Base-by-base conservation (phyloP, 2,888 invertebrate species). In the Microchrysa polita region DNA sequence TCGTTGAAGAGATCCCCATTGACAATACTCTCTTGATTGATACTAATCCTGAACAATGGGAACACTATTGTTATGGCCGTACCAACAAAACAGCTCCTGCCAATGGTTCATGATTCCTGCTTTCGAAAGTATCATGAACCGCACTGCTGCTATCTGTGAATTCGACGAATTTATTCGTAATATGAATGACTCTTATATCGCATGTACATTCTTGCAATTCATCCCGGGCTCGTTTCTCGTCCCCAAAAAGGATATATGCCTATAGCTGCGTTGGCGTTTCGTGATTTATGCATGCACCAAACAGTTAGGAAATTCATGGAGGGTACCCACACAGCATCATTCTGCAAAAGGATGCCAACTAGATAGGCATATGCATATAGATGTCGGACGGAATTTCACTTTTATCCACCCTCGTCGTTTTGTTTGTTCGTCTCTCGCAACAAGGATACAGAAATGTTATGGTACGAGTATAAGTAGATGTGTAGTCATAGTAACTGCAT, bases 401-500 rank as follows among this genome's bases (percentile, higher is more conserved):
- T 20, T 59, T 34, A 5, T 34, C 27, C 27, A 34, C 27, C 27
- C 27, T 34, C 27, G n/a, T n/a, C 7, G 27, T 34, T 34, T 34
- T 34, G 27, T 23, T 5, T 7, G 14, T 23, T 23, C 23, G 14
- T 59, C 12, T 16, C 61, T n/a, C n/a, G n/a, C 1, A 60, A 27
- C 27, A 27, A 60, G 34, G 20, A 27, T 27, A 65, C 22, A 20
- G n/a, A 12, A 10, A 22, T 48, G 65, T 67, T 52, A 27, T 34
- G 27, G 27, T 34, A 34, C 27, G 27, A 7, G n/a, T n/a, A n/a
- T n/a, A n/a, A n/a, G n/a, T n/a, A 34, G 27, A 34, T 34, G 7
- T 7, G 27, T 34, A 34, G 27, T 7, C 53, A 67, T 67, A 53
- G 67, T 53, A 67, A 67, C 67, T 67, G 67, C 67, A 67, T 20